Evolutionary conservation across 2,888 invertebrate species (phyloP).

Genomic region (Ochropacha duplaris): DNA sequence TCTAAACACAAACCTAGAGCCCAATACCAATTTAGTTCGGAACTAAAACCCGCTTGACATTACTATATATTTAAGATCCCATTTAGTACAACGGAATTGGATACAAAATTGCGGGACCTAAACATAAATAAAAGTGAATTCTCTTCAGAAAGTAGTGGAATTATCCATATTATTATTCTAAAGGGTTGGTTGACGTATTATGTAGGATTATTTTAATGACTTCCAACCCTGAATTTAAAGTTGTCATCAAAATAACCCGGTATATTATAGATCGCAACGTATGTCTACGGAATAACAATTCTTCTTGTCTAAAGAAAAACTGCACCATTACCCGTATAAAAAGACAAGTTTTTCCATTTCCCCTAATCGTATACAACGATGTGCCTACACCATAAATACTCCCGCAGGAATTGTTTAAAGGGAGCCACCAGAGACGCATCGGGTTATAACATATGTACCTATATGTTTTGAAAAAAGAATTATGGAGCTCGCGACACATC

Average conservation of each 20-base stretch:
- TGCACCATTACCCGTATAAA: slow-evolving; percentile 41
- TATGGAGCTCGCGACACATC: neutral
- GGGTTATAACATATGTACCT: slow-evolving; percentile 6
- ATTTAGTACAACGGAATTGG: neutral
- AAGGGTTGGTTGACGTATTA: too few species aligned
- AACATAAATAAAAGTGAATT: too few species aligned
- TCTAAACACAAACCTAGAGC: neutral
- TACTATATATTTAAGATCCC: neutral
- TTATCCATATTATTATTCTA: too few species aligned
- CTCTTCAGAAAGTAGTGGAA: too few species aligned
- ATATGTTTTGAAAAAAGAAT: neutral
- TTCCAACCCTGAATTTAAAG: too few species aligned
- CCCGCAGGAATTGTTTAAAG: slow-evolving; percentile 40
- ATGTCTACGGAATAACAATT: slow-evolving; percentile 8
- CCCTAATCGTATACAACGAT: slow-evolving; percentile 52
- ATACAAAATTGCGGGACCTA: too few species aligned
- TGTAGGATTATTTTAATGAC: too few species aligned
- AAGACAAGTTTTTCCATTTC: slow-evolving; percentile 64
- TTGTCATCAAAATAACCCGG: too few species aligned
- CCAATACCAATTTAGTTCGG: neutral
- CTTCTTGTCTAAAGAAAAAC: slow-evolving; percentile 30
- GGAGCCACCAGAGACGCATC: slow-evolving; percentile 28
- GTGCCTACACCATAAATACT: slow-evolving; percentile 46
- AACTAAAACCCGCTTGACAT: neutral
- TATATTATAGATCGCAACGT: slow-evolving; percentile 16